Percentiles rank a stretch among this genome's conserved stretches.
phyloP scores from a whole-genome alignment of 2,797 vertebrate genomes.

The Paramormyrops hopkinsi region DNA sequence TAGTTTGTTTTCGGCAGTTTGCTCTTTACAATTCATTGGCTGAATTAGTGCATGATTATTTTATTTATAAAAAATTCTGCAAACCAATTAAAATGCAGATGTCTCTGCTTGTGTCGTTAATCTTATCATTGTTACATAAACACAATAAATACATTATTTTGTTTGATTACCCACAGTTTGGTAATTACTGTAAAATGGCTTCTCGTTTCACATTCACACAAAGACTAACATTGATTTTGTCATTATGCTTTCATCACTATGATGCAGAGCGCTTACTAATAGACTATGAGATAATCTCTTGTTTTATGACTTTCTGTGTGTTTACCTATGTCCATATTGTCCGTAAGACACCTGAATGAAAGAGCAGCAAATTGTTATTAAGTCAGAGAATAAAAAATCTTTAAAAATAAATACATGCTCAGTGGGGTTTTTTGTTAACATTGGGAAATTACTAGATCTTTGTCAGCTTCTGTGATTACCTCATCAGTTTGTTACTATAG shows the following conservation, averaged over 20 bases:
- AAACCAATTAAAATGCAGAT: conserved; percentile 8
- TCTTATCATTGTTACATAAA: conserved; percentile 16
- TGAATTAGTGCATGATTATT: not conserved
- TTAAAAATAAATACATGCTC: not conserved
- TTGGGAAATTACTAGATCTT: conserved; percentile 34
- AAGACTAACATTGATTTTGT: conserved; percentile 11
- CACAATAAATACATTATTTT: conserved; percentile 11
- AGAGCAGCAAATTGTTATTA: not conserved
- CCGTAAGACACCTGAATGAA: not conserved
- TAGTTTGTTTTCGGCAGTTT: not conserved
- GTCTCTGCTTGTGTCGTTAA: not conserved
- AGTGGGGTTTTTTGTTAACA: conserved; percentile 9
- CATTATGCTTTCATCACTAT: not conserved
- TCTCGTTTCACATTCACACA: not conserved
- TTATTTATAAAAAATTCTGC: not conserved
- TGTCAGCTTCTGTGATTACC: conserved; percentile 42
- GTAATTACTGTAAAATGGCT: conserved; percentile 7
- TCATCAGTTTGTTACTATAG: conserved; percentile 54
- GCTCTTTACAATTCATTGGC: conserved; percentile 3
- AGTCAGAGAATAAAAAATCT: not conserved
- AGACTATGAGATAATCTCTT: not conserved
- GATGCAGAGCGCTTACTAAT: not conserved
- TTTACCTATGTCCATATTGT: not conserved
- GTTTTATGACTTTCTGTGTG: not conserved
- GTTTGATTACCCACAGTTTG: not conserved